Conservation (phyloP, 2,797 vertebrate species). For the Siniperca undulata region DNA sequence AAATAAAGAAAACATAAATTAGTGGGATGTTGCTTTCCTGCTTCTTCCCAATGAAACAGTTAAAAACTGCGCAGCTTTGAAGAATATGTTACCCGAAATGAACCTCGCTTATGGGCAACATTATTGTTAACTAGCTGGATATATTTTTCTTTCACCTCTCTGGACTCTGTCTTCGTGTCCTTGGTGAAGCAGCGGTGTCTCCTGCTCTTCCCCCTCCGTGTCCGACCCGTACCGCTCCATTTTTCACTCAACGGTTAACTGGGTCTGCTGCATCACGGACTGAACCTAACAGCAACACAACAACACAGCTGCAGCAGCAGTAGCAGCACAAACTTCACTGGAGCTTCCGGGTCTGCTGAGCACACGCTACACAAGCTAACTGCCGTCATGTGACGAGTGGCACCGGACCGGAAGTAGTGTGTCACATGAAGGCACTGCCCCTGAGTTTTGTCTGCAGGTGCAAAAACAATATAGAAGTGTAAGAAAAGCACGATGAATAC, state of each 20-base stretch:
- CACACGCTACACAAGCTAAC: background rate
- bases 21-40: too few relatives aligned
- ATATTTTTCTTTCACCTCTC: constrained; percentile 54
- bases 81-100: background rate
- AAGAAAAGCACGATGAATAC: too few relatives aligned
- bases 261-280: constrained; percentile 21
- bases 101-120: rapidly evolving
- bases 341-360: constrained; percentile 25
- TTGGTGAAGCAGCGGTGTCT: constrained; percentile 69
- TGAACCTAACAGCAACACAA: too few relatives aligned
- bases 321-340: background rate
- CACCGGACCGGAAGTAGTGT: background rate
- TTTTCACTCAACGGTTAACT: background rate
- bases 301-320: too few relatives aligned
- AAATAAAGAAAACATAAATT: too few relatives aligned
- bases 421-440: rapidly evolving
- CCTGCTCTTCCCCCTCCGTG: constrained; percentile 69
- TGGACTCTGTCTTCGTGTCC: constrained; percentile 47
- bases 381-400: background rate
- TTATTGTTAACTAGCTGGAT: background rate
- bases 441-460: background rate
- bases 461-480: too few relatives aligned
- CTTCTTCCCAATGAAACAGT: background rate
- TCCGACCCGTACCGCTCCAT: constrained; percentile 73
- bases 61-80: too few relatives aligned